A percentile compares a stretch with the other conserved stretches of the same genome.
These are phyloP conservation scores for Acronicta aceris DNA, from an alignment of 2,888 invertebrate genomes.

Conservation along the genomic window DNA sequence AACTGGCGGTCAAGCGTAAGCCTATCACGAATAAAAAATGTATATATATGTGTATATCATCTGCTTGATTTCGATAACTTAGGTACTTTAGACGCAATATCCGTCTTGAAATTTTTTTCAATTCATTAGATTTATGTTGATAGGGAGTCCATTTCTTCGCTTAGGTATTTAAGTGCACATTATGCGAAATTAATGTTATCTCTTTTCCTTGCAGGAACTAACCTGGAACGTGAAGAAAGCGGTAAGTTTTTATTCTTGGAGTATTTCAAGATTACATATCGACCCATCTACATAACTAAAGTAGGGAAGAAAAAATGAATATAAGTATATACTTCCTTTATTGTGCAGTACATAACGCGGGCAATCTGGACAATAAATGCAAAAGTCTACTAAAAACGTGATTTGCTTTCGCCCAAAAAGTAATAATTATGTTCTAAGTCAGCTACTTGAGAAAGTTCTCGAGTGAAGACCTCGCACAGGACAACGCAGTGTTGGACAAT, in stretches of 20 bases:
- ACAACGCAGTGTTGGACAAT: too few relatives aligned
- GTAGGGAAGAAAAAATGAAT: constrained; percentile 23
- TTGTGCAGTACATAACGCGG: constrained; percentile 18
- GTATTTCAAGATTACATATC: constrained; percentile 27
- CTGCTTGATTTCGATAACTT: neutral
- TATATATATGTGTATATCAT: too few relatives aligned
- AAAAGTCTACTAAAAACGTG: neutral
- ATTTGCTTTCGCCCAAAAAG: too few relatives aligned
- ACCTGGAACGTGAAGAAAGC: constrained; percentile 29
- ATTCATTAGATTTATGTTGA: neutral
- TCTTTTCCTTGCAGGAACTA: constrained; percentile 38
- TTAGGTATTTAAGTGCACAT: neutral
- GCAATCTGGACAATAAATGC: constrained; percentile 21
- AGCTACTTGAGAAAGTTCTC: too few relatives aligned
- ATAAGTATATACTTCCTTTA: constrained; percentile 20
- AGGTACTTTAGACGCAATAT: neutral
- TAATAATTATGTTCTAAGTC: too few relatives aligned
- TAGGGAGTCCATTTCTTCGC: too few relatives aligned
- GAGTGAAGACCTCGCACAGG: too few relatives aligned
- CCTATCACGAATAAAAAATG: too few relatives aligned
- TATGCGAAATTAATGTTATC: constrained; percentile 16
- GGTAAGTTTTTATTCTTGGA: constrained; percentile 35
- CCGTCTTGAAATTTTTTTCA: neutral
- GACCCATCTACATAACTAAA: constrained; percentile 23
- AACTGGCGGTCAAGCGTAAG: too few relatives aligned